Conservation (phyloP, 2,113 vertebrate genomes). For the Aviceda subcristata region DNA sequence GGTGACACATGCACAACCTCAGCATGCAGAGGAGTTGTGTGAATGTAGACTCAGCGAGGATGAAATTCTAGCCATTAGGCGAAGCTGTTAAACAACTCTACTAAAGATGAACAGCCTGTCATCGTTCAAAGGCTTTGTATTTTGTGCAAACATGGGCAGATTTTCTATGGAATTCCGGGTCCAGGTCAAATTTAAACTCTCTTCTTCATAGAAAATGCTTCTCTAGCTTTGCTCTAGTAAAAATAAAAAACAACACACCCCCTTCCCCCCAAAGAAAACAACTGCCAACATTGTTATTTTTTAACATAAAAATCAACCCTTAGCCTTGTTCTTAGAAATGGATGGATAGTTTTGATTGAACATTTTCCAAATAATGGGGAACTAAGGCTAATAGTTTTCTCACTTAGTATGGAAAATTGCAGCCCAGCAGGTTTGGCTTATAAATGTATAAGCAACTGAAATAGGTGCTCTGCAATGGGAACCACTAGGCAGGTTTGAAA, state of each 20-base stretch:
- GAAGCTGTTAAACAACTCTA: not conserved
- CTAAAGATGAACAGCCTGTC: not conserved
- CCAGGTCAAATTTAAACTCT: not conserved
- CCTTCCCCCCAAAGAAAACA: not conserved
- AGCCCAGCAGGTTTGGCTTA: not conserved
- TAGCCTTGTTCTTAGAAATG: not conserved
- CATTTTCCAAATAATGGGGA: not conserved
- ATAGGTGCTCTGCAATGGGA: not conserved
- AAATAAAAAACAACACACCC: not conserved
- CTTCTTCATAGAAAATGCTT: not conserved
- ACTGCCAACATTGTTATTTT: not conserved
- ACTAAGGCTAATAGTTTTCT: not conserved
- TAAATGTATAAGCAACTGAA: not conserved
- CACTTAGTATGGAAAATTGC: not conserved
- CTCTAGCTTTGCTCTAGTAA: not conserved
- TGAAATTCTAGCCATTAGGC: not conserved
- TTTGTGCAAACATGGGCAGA: not conserved
- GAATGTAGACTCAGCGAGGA: accelerated
- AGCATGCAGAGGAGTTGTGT: not conserved
- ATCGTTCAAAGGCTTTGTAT: not conserved
- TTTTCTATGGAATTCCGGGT: not conserved
- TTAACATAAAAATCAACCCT: not conserved
- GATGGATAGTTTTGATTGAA: not conserved
- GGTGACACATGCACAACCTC: not conserved
- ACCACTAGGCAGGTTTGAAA: not conserved